Conservation (phyloP, 2,888 invertebrate genomes). For the Andrena minutula region DNA sequence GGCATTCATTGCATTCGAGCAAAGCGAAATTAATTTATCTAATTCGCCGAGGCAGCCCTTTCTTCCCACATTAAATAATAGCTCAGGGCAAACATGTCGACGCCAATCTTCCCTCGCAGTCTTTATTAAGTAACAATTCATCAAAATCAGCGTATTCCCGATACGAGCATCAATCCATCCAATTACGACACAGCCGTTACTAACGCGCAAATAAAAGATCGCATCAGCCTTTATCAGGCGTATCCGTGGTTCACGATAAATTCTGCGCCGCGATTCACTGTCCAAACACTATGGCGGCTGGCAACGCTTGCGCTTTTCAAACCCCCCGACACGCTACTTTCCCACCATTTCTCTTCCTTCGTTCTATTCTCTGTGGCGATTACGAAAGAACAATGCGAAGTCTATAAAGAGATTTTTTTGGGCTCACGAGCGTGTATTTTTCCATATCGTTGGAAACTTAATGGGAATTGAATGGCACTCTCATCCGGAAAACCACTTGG, state of each 20-base stretch:
- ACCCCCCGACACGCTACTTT: conserved; percentile 26
- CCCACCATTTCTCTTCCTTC: conserved; percentile 39
- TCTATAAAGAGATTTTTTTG: not conserved
- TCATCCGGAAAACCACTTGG: too few species aligned
- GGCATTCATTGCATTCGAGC: not conserved
- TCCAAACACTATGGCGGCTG: conserved; percentile 4
- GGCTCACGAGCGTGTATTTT: not conserved
- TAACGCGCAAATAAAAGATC: conserved; percentile 41
- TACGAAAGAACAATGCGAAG: conserved; percentile 9
- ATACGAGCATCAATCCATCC: conserved; percentile 30
- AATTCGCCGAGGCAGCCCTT: conserved; percentile 11
- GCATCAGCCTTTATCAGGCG: conserved; percentile 37
- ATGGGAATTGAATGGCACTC: too few species aligned
- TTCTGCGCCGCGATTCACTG: conserved; percentile 12
- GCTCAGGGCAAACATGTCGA: conserved; percentile 35
- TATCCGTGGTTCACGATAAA: conserved; percentile 36
- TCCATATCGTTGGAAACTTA: too few species aligned
- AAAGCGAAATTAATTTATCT: conserved; percentile 39
- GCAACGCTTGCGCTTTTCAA: conserved; percentile 39
- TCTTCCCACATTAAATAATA: conserved; percentile 34
- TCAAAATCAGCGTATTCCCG: conserved; percentile 18
- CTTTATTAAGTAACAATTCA: conserved; percentile 47
- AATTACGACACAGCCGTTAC: conserved; percentile 37
- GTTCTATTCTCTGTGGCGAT: not conserved
- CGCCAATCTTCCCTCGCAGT: conserved; percentile 41